Evolutionary conservation across 2,797 vertebrate species (phyloP).

Genomic region (Chaenodraco wilsoni): DNA sequence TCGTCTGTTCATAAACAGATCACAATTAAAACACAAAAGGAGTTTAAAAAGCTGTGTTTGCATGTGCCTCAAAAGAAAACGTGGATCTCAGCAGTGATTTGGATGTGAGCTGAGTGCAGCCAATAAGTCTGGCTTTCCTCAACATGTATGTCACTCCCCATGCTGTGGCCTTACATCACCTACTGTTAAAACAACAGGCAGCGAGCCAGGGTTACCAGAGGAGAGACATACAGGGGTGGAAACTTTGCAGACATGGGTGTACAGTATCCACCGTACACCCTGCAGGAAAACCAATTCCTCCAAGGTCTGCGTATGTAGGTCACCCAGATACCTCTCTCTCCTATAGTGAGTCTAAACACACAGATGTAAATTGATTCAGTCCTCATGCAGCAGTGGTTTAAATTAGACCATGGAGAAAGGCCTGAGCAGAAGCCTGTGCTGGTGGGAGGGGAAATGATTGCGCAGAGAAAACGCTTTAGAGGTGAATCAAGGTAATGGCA

Average conservation of each 20-base stretch:
- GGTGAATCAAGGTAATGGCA: slow-evolving; percentile 58
- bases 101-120: slow-evolving; percentile 48
- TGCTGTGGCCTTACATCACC: slow-evolving; percentile 72
- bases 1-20: slow-evolving; percentile 28
- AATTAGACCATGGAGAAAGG: slow-evolving; percentile 67
- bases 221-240: slow-evolving; percentile 64
- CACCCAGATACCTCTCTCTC: slow-evolving; percentile 49
- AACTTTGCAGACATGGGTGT: slow-evolving; percentile 70
- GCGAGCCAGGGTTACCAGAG: slow-evolving; percentile 55
- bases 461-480: slow-evolving; percentile 68
- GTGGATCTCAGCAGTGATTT: slow-evolving; percentile 43
- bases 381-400: slow-evolving; percentile 62
- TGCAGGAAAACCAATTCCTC: slow-evolving; percentile 53
- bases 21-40: slow-evolving; percentile 23
- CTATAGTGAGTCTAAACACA: slow-evolving; percentile 44
- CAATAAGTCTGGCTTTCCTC: slow-evolving; percentile 61
- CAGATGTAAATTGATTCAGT: slow-evolving; percentile 57
- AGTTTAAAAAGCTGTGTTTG: slow-evolving; percentile 19
- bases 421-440: slow-evolving; percentile 64
- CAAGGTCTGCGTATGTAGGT: slow-evolving; percentile 66
- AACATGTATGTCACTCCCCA: slow-evolving; percentile 61
- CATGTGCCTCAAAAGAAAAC: slow-evolving; percentile 22
- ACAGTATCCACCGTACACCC: slow-evolving; percentile 68
- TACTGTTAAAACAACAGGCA: slow-evolving; percentile 66
- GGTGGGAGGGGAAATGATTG: slow-evolving; percentile 73